Evolutionary conservation across 2,113 vertebrate genomes (phyloP).

Genomic region (Psilopogon haemacephalus): DNA sequence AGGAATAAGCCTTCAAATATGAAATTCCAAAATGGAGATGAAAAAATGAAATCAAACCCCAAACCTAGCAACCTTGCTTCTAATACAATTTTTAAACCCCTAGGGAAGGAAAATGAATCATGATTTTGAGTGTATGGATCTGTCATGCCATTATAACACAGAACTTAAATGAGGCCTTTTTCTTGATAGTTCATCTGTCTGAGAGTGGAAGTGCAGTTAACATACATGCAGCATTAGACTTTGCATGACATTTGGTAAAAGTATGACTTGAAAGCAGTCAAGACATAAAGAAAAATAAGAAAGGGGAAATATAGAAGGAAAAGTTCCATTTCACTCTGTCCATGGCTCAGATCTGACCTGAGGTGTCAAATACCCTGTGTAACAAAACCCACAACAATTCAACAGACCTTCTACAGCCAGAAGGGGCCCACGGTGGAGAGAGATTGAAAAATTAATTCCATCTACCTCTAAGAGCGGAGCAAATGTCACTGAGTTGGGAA

Average conservation of each 20-base stretch:
- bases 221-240: background rate
- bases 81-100: background rate
- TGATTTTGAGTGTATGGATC: background rate
- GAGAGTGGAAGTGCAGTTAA: background rate
- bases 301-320: background rate
- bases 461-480: background rate
- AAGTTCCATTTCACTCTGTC: constrained; percentile 22
- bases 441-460: constrained; percentile 47
- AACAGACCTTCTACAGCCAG: background rate
- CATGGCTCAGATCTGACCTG: background rate
- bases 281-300: background rate
- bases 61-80: background rate
- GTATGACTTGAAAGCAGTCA: background rate
- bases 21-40: background rate
- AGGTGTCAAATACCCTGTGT: background rate
- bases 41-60: background rate
- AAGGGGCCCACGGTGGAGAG: background rate
- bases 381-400: constrained; percentile 16
- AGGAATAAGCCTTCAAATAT: background rate
- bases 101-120: background rate
- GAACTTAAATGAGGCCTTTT: constrained; percentile 39
- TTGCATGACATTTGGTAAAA: background rate
- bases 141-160: background rate
- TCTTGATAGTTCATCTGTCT: background rate
- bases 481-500: constrained; percentile 9